A percentile compares a stretch with the other conserved stretches of the same genome.
These are phyloP conservation scores for Plumapathes pennacea DNA, from an alignment of 92 coral and sea anemone species.

Conservation along the genomic window DNA sequence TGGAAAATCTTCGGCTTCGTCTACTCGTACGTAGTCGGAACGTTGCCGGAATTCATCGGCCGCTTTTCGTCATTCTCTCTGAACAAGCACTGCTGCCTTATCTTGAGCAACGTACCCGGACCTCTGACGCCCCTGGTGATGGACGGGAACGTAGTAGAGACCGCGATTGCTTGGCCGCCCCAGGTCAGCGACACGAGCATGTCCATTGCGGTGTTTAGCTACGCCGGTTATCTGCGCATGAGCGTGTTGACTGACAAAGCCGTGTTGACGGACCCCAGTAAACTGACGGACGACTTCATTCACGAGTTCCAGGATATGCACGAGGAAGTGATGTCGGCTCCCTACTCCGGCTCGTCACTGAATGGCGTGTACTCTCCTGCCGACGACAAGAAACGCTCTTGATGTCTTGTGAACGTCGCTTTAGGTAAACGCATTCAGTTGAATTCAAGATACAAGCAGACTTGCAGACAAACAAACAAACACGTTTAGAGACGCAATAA, in stretches of 20 bases:
- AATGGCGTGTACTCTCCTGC: no score
- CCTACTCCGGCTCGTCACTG: no score
- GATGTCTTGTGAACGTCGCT: no score
- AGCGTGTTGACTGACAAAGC: conserved; percentile 84
- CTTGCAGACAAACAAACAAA: no score
- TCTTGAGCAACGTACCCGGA: conserved; percentile 95
- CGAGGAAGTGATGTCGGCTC: conserved; percentile 45
- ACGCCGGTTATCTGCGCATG: conserved; percentile 91
- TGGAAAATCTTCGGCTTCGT: conserved; percentile 82
- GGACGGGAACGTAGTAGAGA: conserved; percentile 71
- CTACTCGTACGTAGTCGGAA: conserved; percentile 75
- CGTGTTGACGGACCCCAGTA: conserved; percentile 66
- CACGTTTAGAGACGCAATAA: no score
- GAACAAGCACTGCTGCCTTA: conserved; percentile 74
- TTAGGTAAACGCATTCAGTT: no score
- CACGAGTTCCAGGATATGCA: conserved; percentile 84
- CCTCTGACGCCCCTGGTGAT: conserved; percentile 84
- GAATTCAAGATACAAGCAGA: no score
- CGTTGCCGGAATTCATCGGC: conserved; percentile 83
- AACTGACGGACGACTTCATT: conserved; percentile 71
- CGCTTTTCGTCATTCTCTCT: conserved; percentile 75
- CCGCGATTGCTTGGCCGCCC: conserved; percentile 98
- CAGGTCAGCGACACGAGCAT: conserved; percentile 91
- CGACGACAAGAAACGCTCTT: no score
- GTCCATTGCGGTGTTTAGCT: conserved; percentile 90